These are phyloP conservation scores for Zonitis immaculata DNA, from an alignment of 2,888 invertebrate species.

Conservation along the genomic window DNA sequence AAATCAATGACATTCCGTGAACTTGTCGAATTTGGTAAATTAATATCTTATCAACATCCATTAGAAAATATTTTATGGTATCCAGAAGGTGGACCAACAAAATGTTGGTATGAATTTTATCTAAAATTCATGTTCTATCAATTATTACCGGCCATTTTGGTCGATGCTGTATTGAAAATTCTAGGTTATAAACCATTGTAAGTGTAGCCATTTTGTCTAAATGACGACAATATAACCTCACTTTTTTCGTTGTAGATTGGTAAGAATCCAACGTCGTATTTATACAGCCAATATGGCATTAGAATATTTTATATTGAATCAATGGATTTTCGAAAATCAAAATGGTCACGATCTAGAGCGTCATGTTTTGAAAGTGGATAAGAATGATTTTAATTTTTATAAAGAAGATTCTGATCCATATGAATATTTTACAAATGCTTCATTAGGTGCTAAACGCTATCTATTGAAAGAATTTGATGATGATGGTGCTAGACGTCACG, in stretches of 20 bases:
- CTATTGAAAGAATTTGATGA: conserved; percentile 58
- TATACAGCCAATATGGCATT: conserved; percentile 70
- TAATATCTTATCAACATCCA: conserved; percentile 55
- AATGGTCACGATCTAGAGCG: conserved; percentile 55
- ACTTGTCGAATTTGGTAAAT: conserved; percentile 55
- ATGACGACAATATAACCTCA: too few relatives aligned
- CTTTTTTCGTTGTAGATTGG: conserved; percentile 54
- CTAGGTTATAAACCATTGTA: conserved; percentile 82
- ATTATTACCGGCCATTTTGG: conserved; percentile 79
- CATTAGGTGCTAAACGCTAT: conserved; percentile 60
- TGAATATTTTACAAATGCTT: conserved; percentile 52
- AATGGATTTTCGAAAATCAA: conserved; percentile 71
- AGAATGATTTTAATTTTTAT: conserved; percentile 26
- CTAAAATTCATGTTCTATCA: conserved; percentile 76
- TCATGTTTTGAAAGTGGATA: conserved; percentile 51
- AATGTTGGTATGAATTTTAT: conserved; percentile 58
- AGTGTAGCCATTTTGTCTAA: too few relatives aligned
- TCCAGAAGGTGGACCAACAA: conserved; percentile 56
- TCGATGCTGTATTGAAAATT: conserved; percentile 71
- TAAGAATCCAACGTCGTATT: conserved; percentile 75
- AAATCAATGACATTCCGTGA: conserved; percentile 65
- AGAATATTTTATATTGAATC: conserved; percentile 66
- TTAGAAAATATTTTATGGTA: conserved; percentile 67
- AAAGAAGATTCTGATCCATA: conserved; percentile 49
- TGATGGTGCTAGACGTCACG: conserved; percentile 52